Percentiles rank a stretch among this genome's conserved stretches.
These are phyloP conservation scores for Falco novaeseelandiae DNA, from an alignment of 2,797 vertebrate genomes.

Conservation along the genomic window DNA sequence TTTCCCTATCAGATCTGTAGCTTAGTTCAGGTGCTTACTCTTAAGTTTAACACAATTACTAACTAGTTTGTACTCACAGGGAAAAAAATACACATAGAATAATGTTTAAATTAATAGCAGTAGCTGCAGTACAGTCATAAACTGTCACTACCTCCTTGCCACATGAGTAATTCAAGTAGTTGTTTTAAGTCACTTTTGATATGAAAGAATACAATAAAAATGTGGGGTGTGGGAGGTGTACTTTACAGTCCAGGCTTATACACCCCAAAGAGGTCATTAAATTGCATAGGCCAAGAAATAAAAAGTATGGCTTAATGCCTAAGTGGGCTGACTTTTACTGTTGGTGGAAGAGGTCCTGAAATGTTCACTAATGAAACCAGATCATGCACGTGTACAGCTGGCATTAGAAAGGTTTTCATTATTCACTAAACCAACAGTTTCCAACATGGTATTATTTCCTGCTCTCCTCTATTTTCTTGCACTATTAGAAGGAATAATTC, in stretches of 20 bases:
- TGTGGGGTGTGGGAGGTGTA: accelerated
- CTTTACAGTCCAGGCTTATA: background rate
- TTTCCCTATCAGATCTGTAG: background rate
- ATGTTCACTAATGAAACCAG: background rate
- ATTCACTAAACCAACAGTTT: background rate
- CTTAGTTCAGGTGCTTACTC: background rate
- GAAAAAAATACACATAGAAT: background rate
- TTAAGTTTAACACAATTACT: background rate
- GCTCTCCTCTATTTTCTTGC: background rate
- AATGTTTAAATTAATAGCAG: background rate
- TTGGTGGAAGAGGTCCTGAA: background rate
- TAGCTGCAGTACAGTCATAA: background rate
- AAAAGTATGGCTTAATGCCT: background rate
- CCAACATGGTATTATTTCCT: background rate
- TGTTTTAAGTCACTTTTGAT: background rate
- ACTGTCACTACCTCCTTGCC: background rate
- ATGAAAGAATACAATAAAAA: background rate
- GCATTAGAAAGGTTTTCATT: background rate
- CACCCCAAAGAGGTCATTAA: background rate
- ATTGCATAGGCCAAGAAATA: background rate
- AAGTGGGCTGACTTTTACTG: background rate
- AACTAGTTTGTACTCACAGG: background rate
- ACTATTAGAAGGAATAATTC: background rate
- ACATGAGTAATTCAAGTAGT: background rate
- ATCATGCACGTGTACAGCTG: accelerated